Conservation (phyloP, 2,113 vertebrate genomes). For the Nettapus auritus region DNA sequence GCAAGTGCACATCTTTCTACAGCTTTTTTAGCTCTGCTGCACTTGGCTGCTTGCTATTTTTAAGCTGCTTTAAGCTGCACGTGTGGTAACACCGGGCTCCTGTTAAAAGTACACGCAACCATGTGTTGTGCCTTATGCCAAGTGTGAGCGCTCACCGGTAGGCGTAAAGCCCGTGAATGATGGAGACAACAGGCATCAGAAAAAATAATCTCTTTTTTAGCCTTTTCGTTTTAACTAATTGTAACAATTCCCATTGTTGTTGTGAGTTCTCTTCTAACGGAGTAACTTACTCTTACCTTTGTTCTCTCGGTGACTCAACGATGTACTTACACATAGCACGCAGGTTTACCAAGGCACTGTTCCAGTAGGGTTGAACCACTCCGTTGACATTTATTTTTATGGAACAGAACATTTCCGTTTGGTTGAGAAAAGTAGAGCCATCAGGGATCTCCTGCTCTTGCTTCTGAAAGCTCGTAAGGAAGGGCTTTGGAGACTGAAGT, state of each 20-base stretch:
- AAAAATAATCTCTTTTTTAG: not conserved
- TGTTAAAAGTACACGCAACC: not conserved
- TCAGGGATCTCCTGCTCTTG: not conserved
- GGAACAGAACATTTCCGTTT: not conserved
- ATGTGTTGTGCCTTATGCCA: too few species aligned
- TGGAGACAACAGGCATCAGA: accelerated
- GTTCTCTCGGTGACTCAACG: not conserved
- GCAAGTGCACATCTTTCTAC: not conserved
- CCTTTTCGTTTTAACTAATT: not conserved
- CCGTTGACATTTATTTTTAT: not conserved
- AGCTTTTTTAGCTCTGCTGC: not conserved
- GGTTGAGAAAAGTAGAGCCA: not conserved
- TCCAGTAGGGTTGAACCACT: not conserved
- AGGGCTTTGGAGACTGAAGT: not conserved
- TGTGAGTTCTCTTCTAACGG: not conserved
- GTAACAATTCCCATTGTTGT: accelerated
- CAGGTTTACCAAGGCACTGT: accelerated
- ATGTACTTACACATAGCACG: not conserved
- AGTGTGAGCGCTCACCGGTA: not conserved
- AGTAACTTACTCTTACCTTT: not conserved
- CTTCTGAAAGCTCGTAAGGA: not conserved
- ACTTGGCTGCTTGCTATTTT: constrained; percentile 25
- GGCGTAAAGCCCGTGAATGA: not conserved
- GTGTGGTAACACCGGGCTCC: not conserved
- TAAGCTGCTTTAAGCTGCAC: constrained; percentile 31